phyloP scores from a whole-genome alignment of 2,797 vertebrate genomes.

The Pipistrellus pipistrellus region DNA sequence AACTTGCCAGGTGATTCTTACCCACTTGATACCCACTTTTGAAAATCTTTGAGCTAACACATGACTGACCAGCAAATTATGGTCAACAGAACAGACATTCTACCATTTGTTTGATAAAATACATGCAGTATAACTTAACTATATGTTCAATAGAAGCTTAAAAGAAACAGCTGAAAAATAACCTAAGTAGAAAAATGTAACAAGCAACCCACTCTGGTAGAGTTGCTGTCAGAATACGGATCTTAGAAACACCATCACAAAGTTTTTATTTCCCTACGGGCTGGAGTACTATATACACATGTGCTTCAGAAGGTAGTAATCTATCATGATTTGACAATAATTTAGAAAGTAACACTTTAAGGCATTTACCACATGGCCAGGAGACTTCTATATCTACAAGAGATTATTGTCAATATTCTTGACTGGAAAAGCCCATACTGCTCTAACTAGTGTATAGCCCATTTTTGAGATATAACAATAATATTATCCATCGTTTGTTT shows the following conservation, averaged over 20 bases:
- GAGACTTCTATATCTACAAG: slow-evolving; percentile 13
- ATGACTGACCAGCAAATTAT: neutral
- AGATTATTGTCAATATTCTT: slow-evolving; percentile 24
- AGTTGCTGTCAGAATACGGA: neutral
- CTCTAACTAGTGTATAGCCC: slow-evolving; percentile 56
- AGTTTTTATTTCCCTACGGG: neutral
- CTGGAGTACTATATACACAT: neutral
- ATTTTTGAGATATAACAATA: slow-evolving; percentile 42
- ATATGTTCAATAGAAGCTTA: neutral
- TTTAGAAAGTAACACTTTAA: slow-evolving; percentile 58
- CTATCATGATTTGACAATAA: slow-evolving; percentile 66
- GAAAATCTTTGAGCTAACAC: neutral
- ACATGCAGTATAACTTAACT: neutral
- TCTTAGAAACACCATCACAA: slow-evolving; percentile 5
- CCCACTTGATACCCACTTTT: neutral
- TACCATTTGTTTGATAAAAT: slow-evolving; percentile 11
- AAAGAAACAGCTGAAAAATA: slow-evolving; percentile 45
- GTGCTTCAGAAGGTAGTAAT: slow-evolving; percentile 1
- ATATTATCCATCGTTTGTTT: slow-evolving; percentile 29
- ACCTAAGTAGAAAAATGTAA: slow-evolving; percentile 8
- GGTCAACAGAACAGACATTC: neutral
- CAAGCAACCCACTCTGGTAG: neutral
- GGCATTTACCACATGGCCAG: neutral
- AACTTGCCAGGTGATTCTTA: neutral
- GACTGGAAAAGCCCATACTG: neutral